Base-by-base conservation (phyloP, 1,140 invertebrate species). In the Bombus superbus region DNA sequence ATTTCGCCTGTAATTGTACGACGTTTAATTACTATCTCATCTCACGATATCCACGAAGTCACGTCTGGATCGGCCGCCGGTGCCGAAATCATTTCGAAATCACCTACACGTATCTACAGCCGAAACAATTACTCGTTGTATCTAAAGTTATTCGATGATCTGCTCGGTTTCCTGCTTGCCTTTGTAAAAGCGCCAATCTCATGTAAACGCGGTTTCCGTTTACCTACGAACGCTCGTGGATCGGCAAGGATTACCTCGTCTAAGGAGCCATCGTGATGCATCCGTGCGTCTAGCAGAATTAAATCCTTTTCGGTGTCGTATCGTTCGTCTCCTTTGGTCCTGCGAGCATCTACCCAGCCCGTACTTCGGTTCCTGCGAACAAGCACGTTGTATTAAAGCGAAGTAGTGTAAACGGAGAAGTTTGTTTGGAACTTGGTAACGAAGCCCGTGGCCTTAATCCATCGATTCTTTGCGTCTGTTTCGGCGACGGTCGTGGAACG, bases 401-500 rank as follows among this genome's bases (percentile, higher is more conserved):
- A 59, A 53, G 47, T 53, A 53, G 47, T 53, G 53, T 62, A 77
- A 77, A 77, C 53, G 75, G 35, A 10, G 11, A 77, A 77, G 75
- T 77, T 77, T 62, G 35, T 40, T 77, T 1, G 53, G 2, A 77
- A 77, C 53, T 77, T 62, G 53, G 53, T 77, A 77, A 77, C 74
- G 74, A 76, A n/a, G 32, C 32, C 35, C 47, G 5, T 47, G 10
- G 35, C n/a, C 32, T 25, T 53, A 53, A 53, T 75, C 74, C 53
- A 22, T 15, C 74, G 74, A 76, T 76, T 77, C 75, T 59, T 77
- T 57, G 32, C 32, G 9, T 18, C 53, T 44, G 74, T 59, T 57
- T 35, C 38, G 13, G 5, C 10, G 73, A 25, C 32, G n/a, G n/a
- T 9, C 13, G 10, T 2, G n/a, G 28, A 2, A 38, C 18, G 53